Conservation (phyloP, 2,797 vertebrate species). For the Otolemur crassicaudatus region DNA sequence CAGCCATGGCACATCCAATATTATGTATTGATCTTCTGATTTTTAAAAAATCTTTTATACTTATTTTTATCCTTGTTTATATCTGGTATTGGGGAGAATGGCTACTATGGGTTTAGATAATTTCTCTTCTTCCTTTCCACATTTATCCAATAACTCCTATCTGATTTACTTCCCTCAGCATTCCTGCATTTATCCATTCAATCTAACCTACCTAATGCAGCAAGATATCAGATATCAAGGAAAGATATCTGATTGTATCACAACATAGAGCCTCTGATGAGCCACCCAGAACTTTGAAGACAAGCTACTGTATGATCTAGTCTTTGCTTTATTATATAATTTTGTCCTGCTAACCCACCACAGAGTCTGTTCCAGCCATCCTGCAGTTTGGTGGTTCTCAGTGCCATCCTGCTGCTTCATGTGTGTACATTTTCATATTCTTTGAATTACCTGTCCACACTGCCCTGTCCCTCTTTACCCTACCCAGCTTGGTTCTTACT, state of each 20-base stretch:
- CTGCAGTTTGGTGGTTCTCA: neutral
- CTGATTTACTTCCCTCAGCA: neutral
- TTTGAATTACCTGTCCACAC: neutral
- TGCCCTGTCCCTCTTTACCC: neutral
- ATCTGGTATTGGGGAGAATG: neutral
- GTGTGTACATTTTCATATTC: neutral
- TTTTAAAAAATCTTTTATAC: neutral
- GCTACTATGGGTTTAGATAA: neutral
- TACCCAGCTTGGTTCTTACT: neutral
- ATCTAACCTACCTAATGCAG: neutral
- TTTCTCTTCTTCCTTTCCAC: neutral
- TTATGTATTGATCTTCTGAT: neutral
- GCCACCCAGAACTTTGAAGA: neutral
- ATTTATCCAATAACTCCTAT: neutral
- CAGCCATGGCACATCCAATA: neutral
- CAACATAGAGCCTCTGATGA: neutral
- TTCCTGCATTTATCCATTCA: neutral
- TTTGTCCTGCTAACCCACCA: neutral
- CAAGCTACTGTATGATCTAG: neutral
- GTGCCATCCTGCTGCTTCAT: neutral
- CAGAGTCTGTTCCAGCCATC: neutral
- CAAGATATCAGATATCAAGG: neutral
- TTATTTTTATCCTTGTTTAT: neutral
- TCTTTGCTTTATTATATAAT: neutral
- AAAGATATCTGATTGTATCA: neutral